Evolutionary conservation across 2,113 vertebrate genomes (phyloP).

Genomic region (Enhydra lutris): DNA sequence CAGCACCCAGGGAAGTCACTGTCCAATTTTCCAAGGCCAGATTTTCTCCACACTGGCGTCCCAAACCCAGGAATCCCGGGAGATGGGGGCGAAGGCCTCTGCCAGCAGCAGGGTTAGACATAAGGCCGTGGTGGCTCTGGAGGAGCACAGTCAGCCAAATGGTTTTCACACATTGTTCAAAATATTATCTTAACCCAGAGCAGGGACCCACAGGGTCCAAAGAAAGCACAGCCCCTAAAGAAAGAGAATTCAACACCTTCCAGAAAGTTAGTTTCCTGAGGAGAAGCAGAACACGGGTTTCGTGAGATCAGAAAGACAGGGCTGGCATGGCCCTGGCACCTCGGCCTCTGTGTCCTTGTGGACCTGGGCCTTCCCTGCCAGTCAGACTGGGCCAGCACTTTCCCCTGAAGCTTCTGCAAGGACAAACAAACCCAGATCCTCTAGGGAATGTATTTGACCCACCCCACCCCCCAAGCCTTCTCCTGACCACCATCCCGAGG

Average conservation of each 20-base stretch:
- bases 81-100: too few relatives aligned
- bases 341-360: accelerated
- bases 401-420: neutral
- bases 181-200: neutral
- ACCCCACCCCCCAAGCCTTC: accelerated
- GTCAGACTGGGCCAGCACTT: neutral
- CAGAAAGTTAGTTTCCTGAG: neutral
- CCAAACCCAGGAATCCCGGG: neutral
- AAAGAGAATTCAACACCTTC: neutral
- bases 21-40: neutral
- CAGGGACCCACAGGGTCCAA: neutral
- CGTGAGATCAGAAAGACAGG: neutral
- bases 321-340: neutral
- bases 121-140: neutral
- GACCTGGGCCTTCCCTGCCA: neutral
- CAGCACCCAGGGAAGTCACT: neutral
- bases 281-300: neutral
- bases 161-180: neutral
- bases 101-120: neutral
- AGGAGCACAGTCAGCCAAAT: neutral
- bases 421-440: neutral
- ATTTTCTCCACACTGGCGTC: accelerated
- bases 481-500: neutral
- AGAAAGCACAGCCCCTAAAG: neutral
- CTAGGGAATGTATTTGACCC: neutral